Evolutionary conservation across 2,113 vertebrate genomes (phyloP).

Genomic region (Symphodus melops): DNA sequence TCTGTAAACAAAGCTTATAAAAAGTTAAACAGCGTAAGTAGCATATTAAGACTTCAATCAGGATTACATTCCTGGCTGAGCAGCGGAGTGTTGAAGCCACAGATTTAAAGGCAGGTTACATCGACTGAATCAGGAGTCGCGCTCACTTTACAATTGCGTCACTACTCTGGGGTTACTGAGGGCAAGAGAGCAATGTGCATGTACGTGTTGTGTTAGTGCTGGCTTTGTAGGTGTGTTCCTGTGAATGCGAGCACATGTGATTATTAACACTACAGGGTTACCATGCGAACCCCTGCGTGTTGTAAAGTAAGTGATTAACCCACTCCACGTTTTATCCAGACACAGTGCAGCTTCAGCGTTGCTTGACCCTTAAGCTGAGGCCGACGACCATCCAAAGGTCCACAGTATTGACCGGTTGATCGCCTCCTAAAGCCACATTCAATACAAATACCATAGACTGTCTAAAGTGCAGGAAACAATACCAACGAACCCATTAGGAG

Average conservation of each 20-base stretch:
- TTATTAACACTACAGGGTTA: slow-evolving; percentile 35
- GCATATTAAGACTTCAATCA: slow-evolving; percentile 23
- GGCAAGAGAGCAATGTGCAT: slow-evolving; percentile 31
- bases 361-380: slow-evolving; percentile 27
- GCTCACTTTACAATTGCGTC: slow-evolving; percentile 40
- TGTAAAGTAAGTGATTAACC: slow-evolving; percentile 54
- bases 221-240: slow-evolving; percentile 28
- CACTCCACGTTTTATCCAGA: slow-evolving; percentile 23
- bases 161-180: slow-evolving; percentile 51
- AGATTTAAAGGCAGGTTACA: slow-evolving; percentile 37
- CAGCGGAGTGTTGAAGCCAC: slow-evolving; percentile 17
- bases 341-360: not conserved
- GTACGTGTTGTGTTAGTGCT: slow-evolving; percentile 34
- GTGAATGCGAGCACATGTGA: slow-evolving; percentile 42
- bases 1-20: slow-evolving; percentile 36
- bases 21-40: slow-evolving; percentile 26
- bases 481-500: not conserved
- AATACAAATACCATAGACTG: not conserved
- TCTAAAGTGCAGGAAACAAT: not conserved
- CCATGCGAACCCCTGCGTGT: slow-evolving; percentile 21
- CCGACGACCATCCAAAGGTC: slow-evolving; percentile 27
- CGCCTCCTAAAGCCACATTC: not conserved
- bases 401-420: slow-evolving; percentile 36
- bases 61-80: slow-evolving; percentile 27
- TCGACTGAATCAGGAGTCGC: slow-evolving; percentile 40